Evolutionary conservation across 2,113 vertebrate genomes (phyloP).

Genomic region (Laterallus jamaicensis): DNA sequence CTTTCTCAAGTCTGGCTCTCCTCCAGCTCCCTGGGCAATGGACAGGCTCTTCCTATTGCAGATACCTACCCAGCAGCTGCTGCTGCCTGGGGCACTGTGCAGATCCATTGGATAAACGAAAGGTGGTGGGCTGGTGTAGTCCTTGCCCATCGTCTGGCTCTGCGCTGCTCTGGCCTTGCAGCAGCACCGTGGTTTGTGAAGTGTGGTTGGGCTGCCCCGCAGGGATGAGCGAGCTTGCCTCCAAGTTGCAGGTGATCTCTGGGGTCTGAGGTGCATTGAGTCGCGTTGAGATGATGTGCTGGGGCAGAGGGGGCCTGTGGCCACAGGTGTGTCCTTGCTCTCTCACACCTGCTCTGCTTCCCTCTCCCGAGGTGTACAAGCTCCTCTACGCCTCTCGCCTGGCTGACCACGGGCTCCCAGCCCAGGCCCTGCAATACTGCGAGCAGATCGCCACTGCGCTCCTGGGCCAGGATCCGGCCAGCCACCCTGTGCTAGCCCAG

Average conservation of each 20-base stretch:
- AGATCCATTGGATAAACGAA: not conserved
- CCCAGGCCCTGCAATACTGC: slow-evolving; percentile 89
- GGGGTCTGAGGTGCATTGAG: not conserved
- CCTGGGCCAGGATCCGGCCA: slow-evolving; percentile 60
- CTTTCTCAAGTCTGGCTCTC: not conserved
- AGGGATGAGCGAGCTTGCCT: too few relatives aligned
- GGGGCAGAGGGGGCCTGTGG: accelerated
- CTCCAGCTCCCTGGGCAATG: not conserved
- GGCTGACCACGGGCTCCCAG: slow-evolving; percentile 83
- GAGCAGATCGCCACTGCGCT: slow-evolving; percentile 79
- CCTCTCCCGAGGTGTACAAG: slow-evolving; percentile 83
- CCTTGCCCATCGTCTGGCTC: too few relatives aligned
- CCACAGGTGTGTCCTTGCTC: not conserved
- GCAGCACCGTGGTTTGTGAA: not conserved
- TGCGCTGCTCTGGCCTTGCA: accelerated
- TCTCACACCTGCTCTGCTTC: not conserved
- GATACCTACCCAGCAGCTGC: not conserved
- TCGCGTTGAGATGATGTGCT: accelerated
- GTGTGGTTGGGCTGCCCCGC: accelerated
- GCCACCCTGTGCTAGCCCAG: slow-evolving; percentile 73
- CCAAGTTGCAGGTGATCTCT: not conserved
- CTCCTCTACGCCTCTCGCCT: slow-evolving; percentile 88
- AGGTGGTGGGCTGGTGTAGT: not conserved
- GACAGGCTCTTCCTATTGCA: not conserved
- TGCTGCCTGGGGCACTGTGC: not conserved